Conservation (phyloP, 1,140 invertebrate species). For the Neotoxoptera formosana region DNA sequence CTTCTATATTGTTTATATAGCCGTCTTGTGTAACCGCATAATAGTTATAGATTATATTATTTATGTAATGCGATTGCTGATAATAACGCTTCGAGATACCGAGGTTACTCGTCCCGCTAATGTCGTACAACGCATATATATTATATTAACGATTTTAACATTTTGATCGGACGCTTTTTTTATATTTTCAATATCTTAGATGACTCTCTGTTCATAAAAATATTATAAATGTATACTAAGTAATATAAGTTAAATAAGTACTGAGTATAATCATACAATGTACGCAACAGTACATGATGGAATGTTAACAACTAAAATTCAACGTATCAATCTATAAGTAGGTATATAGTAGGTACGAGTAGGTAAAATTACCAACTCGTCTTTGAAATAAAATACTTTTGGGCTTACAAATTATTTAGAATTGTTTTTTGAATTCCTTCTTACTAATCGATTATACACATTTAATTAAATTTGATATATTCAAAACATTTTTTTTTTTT, state of each 20-base stretch:
- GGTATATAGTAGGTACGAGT: too few relatives aligned
- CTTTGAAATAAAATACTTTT: not conserved
- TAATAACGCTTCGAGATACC: not conserved
- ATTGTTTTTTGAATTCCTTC: not conserved
- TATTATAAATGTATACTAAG: slow-evolving; percentile 6
- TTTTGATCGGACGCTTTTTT: not conserved
- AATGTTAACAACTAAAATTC: not conserved
- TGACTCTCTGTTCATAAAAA: not conserved
- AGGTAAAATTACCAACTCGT: not conserved
- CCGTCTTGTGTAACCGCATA: not conserved
- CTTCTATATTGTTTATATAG: not conserved
- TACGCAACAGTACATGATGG: not conserved
- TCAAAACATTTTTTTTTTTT: not conserved
- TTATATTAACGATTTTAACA: not conserved
- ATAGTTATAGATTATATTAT: not conserved
- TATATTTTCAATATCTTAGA: not conserved
- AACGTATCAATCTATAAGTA: not conserved
- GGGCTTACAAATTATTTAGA: not conserved
- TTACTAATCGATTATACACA: not conserved
- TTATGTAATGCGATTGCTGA: not conserved
- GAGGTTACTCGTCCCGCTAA: not conserved
- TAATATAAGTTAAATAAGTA: not conserved
- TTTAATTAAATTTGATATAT: not conserved
- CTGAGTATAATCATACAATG: not conserved
- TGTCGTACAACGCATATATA: not conserved